Evolutionary conservation across 1,140 invertebrate species (phyloP).

Genomic region (Drosophila quadrilineata): DNA sequence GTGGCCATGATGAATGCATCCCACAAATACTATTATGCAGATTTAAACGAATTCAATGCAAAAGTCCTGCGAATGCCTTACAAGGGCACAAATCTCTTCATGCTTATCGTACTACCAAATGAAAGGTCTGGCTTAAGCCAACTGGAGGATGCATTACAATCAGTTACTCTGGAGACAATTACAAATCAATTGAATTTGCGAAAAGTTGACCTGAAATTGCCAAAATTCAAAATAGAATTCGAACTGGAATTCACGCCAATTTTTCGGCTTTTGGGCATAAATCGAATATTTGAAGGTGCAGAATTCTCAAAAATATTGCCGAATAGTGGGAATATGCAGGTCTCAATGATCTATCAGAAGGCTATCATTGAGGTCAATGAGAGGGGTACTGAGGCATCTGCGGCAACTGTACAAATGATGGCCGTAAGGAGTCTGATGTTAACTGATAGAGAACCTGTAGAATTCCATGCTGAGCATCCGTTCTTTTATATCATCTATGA

Average conservation of each 20-base stretch:
- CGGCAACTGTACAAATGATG: slow-evolving; percentile 61
- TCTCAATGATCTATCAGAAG: slow-evolving; percentile 84
- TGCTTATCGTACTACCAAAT: slow-evolving; percentile 85
- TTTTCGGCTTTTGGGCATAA: slow-evolving; percentile 83
- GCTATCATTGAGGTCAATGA: slow-evolving; percentile 85
- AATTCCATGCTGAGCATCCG: slow-evolving; percentile 50
- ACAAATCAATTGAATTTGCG: slow-evolving; percentile 18
- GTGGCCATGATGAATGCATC: slow-evolving; percentile 81
- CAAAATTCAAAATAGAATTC: slow-evolving; percentile 87
- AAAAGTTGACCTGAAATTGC: slow-evolving; percentile 83
- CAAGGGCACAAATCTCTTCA: slow-evolving; percentile 82
- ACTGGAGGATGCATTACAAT: slow-evolving; percentile 82
- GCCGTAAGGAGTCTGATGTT: not conserved
- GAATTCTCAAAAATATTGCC: slow-evolving; percentile 84
- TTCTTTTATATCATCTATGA: slow-evolving; percentile 51
- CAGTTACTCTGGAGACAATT: slow-evolving; percentile 70
- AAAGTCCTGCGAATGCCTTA: slow-evolving; percentile 81
- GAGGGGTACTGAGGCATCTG: slow-evolving; percentile 84
- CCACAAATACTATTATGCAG: slow-evolving; percentile 66
- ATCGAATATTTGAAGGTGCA: slow-evolving; percentile 83
- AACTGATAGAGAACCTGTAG: not conserved
- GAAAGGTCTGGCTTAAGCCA: slow-evolving; percentile 81
- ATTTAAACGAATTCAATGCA: slow-evolving; percentile 70
- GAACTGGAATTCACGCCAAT: slow-evolving; percentile 83
- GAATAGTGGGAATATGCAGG: slow-evolving; percentile 67